Conservation (phyloP, 2,797 vertebrate species). For the Macrochelys suwanniensis region DNA sequence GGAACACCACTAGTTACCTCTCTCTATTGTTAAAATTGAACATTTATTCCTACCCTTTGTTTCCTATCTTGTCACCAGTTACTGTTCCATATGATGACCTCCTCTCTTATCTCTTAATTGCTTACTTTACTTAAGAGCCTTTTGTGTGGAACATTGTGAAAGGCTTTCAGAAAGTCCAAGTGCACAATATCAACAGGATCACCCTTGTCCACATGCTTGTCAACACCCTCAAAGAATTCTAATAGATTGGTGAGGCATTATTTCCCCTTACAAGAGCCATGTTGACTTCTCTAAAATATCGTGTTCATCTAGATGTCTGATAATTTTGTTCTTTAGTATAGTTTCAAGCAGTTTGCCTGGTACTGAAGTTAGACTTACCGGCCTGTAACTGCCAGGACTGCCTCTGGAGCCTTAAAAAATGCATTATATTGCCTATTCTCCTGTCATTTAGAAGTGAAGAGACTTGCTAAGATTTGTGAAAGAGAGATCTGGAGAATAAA, state of each 20-base stretch:
- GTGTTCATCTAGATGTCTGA: neutral
- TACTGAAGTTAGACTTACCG: neutral
- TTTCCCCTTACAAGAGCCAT: neutral
- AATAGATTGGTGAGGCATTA: neutral
- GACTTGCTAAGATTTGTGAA: neutral
- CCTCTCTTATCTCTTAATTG: neutral
- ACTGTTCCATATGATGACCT: neutral
- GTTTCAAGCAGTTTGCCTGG: too few species aligned
- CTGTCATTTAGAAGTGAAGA: neutral
- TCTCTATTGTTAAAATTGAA: neutral
- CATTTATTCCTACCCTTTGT: neutral
- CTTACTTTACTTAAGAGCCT: neutral
- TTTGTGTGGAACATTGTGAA: neutral
- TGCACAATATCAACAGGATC: neutral
- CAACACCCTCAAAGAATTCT: neutral
- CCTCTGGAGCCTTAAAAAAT: neutral
- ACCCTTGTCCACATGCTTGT: neutral
- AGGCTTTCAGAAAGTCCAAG: neutral
- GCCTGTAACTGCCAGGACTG: neutral
- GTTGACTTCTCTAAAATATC: neutral
- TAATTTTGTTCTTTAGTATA: neutral
- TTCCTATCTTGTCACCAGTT: neutral
- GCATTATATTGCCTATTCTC: too few species aligned
- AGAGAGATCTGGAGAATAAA: slow-evolving; percentile 17
- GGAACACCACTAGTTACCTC: neutral